Conservation (phyloP, 2,888 invertebrate species). For the Nomada ruficornis region DNA sequence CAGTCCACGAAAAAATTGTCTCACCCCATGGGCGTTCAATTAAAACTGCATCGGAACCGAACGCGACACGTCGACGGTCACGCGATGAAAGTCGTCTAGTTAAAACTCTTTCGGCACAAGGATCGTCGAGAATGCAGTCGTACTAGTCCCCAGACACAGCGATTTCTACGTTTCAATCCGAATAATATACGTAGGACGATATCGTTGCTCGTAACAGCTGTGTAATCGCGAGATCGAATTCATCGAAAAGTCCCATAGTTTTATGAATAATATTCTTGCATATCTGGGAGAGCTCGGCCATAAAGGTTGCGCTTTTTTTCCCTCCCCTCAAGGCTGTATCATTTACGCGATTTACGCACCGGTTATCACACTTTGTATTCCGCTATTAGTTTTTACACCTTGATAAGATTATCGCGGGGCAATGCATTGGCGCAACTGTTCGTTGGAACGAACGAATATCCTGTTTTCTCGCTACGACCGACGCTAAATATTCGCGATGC, state of each 20-base stretch:
- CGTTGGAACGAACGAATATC: constrained; percentile 37
- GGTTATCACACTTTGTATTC: constrained; percentile 36
- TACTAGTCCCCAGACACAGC: constrained; percentile 50
- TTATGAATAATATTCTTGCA: constrained; percentile 42
- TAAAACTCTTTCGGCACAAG: constrained; percentile 39
- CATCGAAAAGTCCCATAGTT: constrained; percentile 22
- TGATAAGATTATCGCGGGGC: constrained; percentile 44
- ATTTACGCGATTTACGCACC: constrained; percentile 44
- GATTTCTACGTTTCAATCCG: constrained; percentile 41
- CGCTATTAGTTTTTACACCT: constrained; percentile 42
- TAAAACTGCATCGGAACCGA: constrained; percentile 54
- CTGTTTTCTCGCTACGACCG: constrained; percentile 31
- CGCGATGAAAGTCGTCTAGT: constrained; percentile 43
- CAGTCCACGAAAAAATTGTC: constrained; percentile 30
- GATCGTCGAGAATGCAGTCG: constrained; percentile 60
- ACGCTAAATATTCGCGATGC: constrained; percentile 37
- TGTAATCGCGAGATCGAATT: constrained; percentile 40
- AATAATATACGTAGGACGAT: constrained; percentile 25
- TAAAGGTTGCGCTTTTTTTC: not conserved
- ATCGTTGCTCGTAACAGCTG: constrained; percentile 37
- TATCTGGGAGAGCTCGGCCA: not conserved
- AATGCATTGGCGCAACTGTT: constrained; percentile 7
- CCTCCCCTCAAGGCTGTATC: not conserved
- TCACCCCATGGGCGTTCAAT: constrained; percentile 33
- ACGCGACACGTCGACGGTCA: constrained; percentile 48